A percentile compares a stretch with the other conserved stretches of the same genome.
phyloP scores from a whole-genome alignment of 2,113 vertebrate genomes.

The Ranitomeya variabilis region DNA sequence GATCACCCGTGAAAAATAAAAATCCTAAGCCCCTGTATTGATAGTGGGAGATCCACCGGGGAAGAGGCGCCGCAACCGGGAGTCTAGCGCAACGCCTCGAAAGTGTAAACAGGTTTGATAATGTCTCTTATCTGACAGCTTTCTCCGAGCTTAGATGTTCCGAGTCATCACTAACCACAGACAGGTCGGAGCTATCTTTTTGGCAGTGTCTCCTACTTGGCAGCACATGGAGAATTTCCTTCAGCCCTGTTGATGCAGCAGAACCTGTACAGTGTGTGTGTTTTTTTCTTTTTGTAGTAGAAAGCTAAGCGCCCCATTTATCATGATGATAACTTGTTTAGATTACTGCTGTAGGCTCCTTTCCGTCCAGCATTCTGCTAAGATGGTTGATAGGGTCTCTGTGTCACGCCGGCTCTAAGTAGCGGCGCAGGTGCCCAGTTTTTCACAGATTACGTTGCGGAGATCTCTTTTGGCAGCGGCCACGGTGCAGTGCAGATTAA shows the following conservation, averaged over 20 bases:
- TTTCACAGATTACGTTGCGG: constrained; percentile 40
- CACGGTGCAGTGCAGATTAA: constrained; percentile 51
- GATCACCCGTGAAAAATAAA: constrained; percentile 9
- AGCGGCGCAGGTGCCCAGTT: background rate
- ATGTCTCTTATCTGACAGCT: constrained; percentile 49
- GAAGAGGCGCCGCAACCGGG: background rate
- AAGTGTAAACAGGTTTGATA: constrained; percentile 48
- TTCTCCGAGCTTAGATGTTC: constrained; percentile 25
- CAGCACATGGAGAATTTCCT: constrained; percentile 12
- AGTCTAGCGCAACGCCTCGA: constrained; percentile 8
- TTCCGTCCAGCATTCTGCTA: constrained; percentile 27
- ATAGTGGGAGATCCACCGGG: constrained; percentile 4
- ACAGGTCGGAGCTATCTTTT: constrained; percentile 11
- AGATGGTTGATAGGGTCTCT: constrained; percentile 41
- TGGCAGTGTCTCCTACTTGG: constrained; percentile 31
- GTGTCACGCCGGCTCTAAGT: constrained; percentile 21
- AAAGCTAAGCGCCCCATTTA: constrained; percentile 39
- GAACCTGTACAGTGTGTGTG: background rate
- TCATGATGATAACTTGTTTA: constrained; percentile 49
- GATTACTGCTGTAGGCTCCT: constrained; percentile 1
- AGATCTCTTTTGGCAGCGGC: constrained; percentile 46
- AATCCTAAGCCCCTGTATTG: background rate
- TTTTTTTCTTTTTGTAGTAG: background rate
- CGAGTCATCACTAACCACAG: constrained; percentile 41
- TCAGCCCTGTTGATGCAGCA: constrained; percentile 52